A percentile compares a stretch with the other conserved stretches of the same genome.
Evolutionary conservation across 2,113 vertebrate genomes (phyloP).

Genomic region (Coptodon bakossiorum): DNA sequence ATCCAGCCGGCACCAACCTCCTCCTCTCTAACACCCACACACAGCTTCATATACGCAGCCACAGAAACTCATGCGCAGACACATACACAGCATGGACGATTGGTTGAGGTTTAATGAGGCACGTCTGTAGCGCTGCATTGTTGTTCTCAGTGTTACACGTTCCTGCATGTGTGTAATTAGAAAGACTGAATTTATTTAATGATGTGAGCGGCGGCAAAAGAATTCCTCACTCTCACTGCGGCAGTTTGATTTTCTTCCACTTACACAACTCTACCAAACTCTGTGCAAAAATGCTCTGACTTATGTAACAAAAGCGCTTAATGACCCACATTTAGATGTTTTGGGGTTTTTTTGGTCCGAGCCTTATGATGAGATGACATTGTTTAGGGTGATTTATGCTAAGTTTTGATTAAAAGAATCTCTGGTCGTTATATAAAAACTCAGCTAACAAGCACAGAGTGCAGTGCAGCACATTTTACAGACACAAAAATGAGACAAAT

Average conservation of each 20-base stretch:
- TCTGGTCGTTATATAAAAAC: not conserved
- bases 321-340: not conserved
- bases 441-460: not conserved
- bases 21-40: conserved; percentile 5
- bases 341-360: not conserved
- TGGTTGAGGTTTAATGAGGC: conserved; percentile 9
- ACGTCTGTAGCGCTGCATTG: not conserved
- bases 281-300: not conserved
- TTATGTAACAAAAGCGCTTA: not conserved
- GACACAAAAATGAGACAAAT: not conserved
- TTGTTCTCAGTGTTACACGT: not conserved
- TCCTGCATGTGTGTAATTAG: not conserved
- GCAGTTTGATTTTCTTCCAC: not conserved
- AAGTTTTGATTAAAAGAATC: not conserved
- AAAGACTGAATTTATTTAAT: not conserved
- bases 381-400: not conserved
- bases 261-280: not conserved
- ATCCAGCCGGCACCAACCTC: not conserved
- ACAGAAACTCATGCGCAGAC: not conserved
- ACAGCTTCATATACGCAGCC: not conserved
- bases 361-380: not conserved
- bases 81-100: not conserved
- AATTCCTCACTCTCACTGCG: not conserved
- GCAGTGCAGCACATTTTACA: not conserved
- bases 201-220: not conserved